Conservation (phyloP, 2,113 vertebrate species). For the Calyptommatus sinebrachiatus region DNA sequence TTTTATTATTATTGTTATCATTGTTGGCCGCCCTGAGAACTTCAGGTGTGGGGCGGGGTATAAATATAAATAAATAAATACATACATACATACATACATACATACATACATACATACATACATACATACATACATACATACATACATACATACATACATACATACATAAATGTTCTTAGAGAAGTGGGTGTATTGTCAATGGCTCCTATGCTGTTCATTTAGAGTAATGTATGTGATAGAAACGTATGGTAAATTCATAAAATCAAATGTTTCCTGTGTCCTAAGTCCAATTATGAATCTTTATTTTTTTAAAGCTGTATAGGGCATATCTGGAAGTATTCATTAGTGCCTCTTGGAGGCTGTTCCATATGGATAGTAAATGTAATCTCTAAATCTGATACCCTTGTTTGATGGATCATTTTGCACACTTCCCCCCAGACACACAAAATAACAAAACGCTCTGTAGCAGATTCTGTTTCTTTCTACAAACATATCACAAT, state of each 20-base stretch:
- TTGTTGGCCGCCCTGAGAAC: too few species aligned
- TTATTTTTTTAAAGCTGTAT: slow-evolving; percentile 23
- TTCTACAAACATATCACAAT: slow-evolving; percentile 62
- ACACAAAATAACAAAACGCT: slow-evolving; percentile 58
- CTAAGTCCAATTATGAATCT: slow-evolving; percentile 17
- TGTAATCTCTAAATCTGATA: slow-evolving; percentile 44
- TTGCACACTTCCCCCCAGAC: not conserved
- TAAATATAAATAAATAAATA: too few species aligned
- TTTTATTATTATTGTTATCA: too few species aligned
- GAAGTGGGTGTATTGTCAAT: too few species aligned
- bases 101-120: too few species aligned
- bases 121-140: too few species aligned
- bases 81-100: too few species aligned
- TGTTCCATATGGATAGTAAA: slow-evolving; percentile 37
- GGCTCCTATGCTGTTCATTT: too few species aligned
- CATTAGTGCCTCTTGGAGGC: slow-evolving; percentile 42
- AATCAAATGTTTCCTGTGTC: not conserved
- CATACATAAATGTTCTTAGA: too few species aligned
- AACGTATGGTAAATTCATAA: not conserved
- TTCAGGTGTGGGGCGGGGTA: too few species aligned
- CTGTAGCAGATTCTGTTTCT: slow-evolving; percentile 57
- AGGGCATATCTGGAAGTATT: slow-evolving; percentile 24
- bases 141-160: too few species aligned
- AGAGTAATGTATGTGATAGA: not conserved
- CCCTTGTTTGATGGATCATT: slow-evolving; percentile 42